Evolutionary conservation across 2,888 invertebrate genomes (phyloP).

Genomic region (Lydus trimaculatus): DNA sequence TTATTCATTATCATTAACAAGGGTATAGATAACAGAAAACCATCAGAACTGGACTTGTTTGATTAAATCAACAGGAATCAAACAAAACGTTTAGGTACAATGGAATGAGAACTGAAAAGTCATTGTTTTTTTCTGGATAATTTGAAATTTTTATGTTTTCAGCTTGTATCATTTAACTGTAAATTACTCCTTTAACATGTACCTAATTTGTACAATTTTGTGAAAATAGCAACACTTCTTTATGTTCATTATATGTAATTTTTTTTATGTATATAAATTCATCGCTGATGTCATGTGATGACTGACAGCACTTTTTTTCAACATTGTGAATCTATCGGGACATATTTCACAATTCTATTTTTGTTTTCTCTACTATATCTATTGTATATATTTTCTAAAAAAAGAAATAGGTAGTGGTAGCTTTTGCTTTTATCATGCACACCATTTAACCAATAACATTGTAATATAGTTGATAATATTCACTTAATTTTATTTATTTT

Average conservation of each 20-base stretch:
- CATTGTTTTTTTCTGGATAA: background rate
- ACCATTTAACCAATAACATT: slow-evolving; percentile 41
- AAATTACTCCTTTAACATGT: slow-evolving; percentile 50
- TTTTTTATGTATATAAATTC: slow-evolving; percentile 24
- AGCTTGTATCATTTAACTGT: slow-evolving; percentile 55
- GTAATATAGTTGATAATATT: slow-evolving; percentile 31
- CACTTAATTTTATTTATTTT: slow-evolving; percentile 47
- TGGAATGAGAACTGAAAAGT: background rate
- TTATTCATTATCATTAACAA: slow-evolving; percentile 12
- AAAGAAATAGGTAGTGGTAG: slow-evolving; percentile 33
- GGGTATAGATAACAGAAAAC: slow-evolving; percentile 30
- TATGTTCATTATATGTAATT: slow-evolving; percentile 16
- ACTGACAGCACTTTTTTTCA: slow-evolving; percentile 40
- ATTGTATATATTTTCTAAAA: slow-evolving; percentile 27
- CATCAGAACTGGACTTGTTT: slow-evolving; percentile 45
- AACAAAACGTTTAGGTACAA: background rate
- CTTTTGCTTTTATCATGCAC: slow-evolving; percentile 37
- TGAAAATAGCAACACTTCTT: slow-evolving; percentile 56
- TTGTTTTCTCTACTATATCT: slow-evolving; percentile 19
- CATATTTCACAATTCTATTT: slow-evolving; percentile 38
- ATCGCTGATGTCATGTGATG: slow-evolving; percentile 44
- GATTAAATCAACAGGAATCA: slow-evolving; percentile 24
- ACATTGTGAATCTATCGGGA: slow-evolving; percentile 41
- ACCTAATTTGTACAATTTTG: slow-evolving; percentile 43
- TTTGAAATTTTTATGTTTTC: slow-evolving; percentile 43